Percentiles rank a stretch among this genome's conserved stretches.
Evolutionary conservation across 2,888 invertebrate genomes (phyloP).

Genomic region (Cheilosia impressa): DNA sequence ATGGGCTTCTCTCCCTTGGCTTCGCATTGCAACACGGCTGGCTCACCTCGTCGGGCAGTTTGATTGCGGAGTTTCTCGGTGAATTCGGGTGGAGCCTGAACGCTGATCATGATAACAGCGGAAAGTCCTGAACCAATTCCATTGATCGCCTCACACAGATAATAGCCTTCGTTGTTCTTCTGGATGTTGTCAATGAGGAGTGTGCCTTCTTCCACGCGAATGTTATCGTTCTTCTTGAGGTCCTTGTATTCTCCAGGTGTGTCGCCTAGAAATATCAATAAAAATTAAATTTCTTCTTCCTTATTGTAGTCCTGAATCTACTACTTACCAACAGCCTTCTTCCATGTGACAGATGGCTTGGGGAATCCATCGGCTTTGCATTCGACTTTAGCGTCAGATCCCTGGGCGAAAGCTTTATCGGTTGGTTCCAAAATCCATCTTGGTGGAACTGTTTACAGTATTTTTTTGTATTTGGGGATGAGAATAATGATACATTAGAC

Average conservation of each 20-base stretch:
- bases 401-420: constrained; percentile 97
- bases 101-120: constrained; percentile 96
- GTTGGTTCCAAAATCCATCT: constrained; percentile 98
- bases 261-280: constrained; percentile 86
- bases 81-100: constrained; percentile 97
- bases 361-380: constrained; percentile 98
- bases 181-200: constrained; percentile 94
- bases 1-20: constrained; percentile 97
- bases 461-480: constrained; percentile 28
- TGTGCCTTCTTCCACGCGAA: constrained; percentile 97
- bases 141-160: constrained; percentile 97
- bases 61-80: constrained; percentile 96
- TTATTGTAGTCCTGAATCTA: neutral
- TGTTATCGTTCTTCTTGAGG: constrained; percentile 94
- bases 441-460: constrained; percentile 90
- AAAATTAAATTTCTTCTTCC: neutral
- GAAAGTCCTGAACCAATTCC: constrained; percentile 97
- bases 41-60: constrained; percentile 95
- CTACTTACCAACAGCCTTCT: constrained; percentile 94
- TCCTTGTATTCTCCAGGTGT: constrained; percentile 97
- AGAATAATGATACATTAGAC: constrained; percentile 61
- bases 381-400: constrained; percentile 96
- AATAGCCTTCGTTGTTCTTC: constrained; percentile 97
- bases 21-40: constrained; percentile 95
- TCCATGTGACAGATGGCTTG: constrained; percentile 97